These are phyloP conservation scores for Eufriesea mexicana DNA, from an alignment of 1,140 invertebrate genomes.

Conservation along the genomic window DNA sequence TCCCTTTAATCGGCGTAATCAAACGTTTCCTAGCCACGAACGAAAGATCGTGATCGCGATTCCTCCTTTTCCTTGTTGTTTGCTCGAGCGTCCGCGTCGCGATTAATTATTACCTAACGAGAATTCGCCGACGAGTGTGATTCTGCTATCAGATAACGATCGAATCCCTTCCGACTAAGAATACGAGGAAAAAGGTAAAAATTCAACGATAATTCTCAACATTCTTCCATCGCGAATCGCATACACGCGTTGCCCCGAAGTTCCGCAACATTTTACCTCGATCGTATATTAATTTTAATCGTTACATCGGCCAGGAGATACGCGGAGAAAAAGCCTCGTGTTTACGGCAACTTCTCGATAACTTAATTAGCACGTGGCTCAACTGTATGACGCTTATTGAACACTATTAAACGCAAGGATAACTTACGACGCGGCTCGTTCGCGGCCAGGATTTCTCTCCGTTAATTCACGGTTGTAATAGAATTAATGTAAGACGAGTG, in stretches of 20 bases:
- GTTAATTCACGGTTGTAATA: neutral
- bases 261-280: neutral
- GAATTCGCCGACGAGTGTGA: neutral
- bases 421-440: neutral
- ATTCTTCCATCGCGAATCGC: neutral
- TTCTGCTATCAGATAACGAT: neutral
- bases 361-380: neutral
- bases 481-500: neutral
- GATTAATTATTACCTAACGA: slow-evolving; percentile 37
- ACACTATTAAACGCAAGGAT: neutral
- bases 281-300: neutral
- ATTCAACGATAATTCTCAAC: neutral
- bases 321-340: neutral
- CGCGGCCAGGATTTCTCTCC: neutral
- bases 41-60: slow-evolving; percentile 10
- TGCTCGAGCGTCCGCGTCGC: slow-evolving; percentile 15
- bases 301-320: too few species aligned
- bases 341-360: neutral
- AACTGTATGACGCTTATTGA: slow-evolving; percentile 14
- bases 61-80: slow-evolving; percentile 25
- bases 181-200: neutral
- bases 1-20: slow-evolving; percentile 8
- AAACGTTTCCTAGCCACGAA: slow-evolving; percentile 34
- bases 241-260: too few species aligned
- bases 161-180: neutral